Percentiles rank a stretch among this genome's conserved stretches.
Evolutionary conservation across 2,888 invertebrate genomes (phyloP).

Genomic region (Ametastegia equiseti): DNA sequence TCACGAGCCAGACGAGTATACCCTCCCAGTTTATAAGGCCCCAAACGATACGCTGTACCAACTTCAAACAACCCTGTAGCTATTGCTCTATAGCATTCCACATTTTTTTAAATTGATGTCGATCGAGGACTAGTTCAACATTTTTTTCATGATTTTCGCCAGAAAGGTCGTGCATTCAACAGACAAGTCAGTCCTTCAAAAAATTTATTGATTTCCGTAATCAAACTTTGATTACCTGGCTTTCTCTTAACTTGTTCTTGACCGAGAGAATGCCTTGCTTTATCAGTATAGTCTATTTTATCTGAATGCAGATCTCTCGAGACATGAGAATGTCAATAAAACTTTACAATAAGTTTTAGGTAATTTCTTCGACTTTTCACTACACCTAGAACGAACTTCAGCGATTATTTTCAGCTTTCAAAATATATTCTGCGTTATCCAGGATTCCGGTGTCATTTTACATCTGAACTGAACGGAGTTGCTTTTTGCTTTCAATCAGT

Average conservation of each 20-base stretch:
- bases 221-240: neutral
- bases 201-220: too few species aligned
- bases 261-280: neutral
- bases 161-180: neutral
- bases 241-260: neutral
- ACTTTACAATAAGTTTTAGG: too few species aligned
- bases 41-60: slow-evolving; percentile 3
- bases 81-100: neutral
- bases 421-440: too few species aligned
- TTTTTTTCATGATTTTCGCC: neutral
- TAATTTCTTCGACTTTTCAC: too few species aligned
- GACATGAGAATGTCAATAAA: too few species aligned
- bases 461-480: too few species aligned
- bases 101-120: neutral
- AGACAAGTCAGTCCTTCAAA: neutral
- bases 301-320: too few species aligned
- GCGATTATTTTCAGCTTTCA: too few species aligned
- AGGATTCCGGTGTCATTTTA: too few species aligned
- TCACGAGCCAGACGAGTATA: slow-evolving; percentile 12
- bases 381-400: too few species aligned
- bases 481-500: too few species aligned
- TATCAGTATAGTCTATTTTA: too few species aligned
- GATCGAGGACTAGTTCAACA: neutral
- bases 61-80: slow-evolving; percentile 35
- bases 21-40: slow-evolving; percentile 31